Conservation (phyloP, 2,888 invertebrate species). For the Maniola hyperantus region DNA sequence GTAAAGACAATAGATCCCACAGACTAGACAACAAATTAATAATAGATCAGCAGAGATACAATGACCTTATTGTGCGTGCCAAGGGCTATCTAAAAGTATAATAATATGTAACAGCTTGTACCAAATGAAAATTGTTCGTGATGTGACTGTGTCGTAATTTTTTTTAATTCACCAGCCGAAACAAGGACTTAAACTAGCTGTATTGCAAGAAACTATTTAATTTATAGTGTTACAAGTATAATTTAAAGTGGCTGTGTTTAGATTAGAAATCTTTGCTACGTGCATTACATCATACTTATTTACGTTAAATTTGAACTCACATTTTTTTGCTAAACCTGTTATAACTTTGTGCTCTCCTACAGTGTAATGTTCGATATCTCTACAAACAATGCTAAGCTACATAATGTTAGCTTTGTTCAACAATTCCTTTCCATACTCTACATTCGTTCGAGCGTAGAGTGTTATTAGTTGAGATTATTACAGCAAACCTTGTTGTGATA, state of each 20-base stretch:
- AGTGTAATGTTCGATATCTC: too few relatives aligned
- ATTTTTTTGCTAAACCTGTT: not conserved
- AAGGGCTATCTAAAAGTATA: constrained; percentile 23
- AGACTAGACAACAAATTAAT: constrained; percentile 23
- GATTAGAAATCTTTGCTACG: not conserved
- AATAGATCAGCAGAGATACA: constrained; percentile 22
- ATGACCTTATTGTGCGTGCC: constrained; percentile 20
- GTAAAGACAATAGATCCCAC: constrained; percentile 20
- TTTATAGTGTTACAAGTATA: not conserved
- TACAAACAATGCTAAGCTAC: too few relatives aligned
- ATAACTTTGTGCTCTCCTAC: too few relatives aligned
- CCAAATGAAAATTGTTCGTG: constrained; percentile 12
- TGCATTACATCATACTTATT: constrained; percentile 8
- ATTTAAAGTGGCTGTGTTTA: not conserved
- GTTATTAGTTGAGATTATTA: too few relatives aligned
- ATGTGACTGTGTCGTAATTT: constrained; percentile 16
- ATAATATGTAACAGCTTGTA: constrained; percentile 20
- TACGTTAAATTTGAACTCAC: not conserved
- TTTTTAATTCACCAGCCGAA: not conserved
- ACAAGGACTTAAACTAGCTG: too few relatives aligned
- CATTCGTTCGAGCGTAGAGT: too few relatives aligned
- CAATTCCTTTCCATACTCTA: too few relatives aligned
- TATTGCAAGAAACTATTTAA: not conserved
- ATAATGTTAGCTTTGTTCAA: too few relatives aligned
- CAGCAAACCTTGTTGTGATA: too few relatives aligned